phyloP scores from a whole-genome alignment of 2,888 invertebrate species.

The Oscheius sp. region DNA sequence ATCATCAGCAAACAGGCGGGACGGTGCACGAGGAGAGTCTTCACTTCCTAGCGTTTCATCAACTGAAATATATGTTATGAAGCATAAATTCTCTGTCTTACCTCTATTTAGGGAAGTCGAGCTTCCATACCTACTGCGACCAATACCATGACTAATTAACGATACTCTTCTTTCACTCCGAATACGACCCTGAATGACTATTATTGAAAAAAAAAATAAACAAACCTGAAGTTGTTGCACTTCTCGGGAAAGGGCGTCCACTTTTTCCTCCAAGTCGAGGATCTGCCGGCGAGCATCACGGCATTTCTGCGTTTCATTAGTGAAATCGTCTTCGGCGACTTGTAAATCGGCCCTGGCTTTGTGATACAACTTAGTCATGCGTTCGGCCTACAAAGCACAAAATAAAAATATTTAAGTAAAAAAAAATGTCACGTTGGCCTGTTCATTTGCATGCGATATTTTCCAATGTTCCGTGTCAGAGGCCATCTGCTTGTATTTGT shows the following conservation, averaged over 20 bases:
- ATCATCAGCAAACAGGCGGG: neutral
- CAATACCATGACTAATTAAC: neutral
- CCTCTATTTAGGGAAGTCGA: conserved; percentile 9
- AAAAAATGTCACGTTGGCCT: neutral
- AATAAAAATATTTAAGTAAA: neutral
- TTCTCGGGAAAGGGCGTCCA: neutral
- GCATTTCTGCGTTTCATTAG: neutral
- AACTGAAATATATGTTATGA: neutral
- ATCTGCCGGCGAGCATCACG: neutral
- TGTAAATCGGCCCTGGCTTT: neutral
- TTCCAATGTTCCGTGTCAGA: neutral
- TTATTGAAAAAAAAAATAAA: neutral
- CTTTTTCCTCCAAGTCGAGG: neutral
- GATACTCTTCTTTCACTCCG: neutral
- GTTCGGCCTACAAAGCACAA: conserved; percentile 6
- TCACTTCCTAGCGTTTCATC: neutral
- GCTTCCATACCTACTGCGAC: conserved; percentile 3
- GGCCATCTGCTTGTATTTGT: neutral
- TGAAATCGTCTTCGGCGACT: neutral
- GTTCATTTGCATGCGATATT: neutral
- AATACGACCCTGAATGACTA: neutral
- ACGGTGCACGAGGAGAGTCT: neutral
- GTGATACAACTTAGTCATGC: conserved; percentile 3
- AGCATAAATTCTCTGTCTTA: neutral
- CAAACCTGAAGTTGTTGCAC: conserved; percentile 2